These are phyloP conservation scores for Philantomba maxwellii DNA, from an alignment of 2,113 vertebrate genomes.

Conservation along the genomic window DNA sequence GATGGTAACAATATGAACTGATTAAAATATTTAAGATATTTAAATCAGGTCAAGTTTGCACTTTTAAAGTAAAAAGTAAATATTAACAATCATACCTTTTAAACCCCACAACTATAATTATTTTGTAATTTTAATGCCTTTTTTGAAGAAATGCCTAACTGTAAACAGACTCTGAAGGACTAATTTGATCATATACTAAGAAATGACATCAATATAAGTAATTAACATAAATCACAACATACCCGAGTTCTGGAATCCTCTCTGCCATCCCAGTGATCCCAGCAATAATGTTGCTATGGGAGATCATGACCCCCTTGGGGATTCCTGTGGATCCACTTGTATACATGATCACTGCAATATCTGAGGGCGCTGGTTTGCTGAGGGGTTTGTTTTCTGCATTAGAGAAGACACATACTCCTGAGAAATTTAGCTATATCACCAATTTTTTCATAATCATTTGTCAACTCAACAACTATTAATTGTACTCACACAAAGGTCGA, in stretches of 20 bases:
- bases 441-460: background rate
- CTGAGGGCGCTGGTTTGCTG: constrained; percentile 81
- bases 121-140: background rate
- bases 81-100: background rate
- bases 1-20: background rate
- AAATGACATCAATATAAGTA: background rate
- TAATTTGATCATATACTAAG: background rate
- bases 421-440: background rate
- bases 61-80: background rate
- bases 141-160: background rate
- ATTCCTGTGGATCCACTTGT: constrained; percentile 95
- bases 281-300: constrained; percentile 93
- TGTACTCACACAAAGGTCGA: background rate
- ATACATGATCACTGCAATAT: constrained; percentile 97
- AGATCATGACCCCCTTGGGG: constrained; percentile 97
- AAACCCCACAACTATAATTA: background rate
- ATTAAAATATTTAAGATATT: background rate
- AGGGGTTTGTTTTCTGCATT: constrained; percentile 73
- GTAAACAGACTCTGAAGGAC: background rate
- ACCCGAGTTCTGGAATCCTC: constrained; percentile 90
- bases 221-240: constrained; percentile 6
- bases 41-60: background rate
- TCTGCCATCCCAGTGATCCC: constrained; percentile 92
- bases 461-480: background rate
- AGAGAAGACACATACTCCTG: background rate